Evolutionary conservation across 2,888 invertebrate genomes (phyloP).

Genomic region (Galeopsomyia nigrocyanea): DNA sequence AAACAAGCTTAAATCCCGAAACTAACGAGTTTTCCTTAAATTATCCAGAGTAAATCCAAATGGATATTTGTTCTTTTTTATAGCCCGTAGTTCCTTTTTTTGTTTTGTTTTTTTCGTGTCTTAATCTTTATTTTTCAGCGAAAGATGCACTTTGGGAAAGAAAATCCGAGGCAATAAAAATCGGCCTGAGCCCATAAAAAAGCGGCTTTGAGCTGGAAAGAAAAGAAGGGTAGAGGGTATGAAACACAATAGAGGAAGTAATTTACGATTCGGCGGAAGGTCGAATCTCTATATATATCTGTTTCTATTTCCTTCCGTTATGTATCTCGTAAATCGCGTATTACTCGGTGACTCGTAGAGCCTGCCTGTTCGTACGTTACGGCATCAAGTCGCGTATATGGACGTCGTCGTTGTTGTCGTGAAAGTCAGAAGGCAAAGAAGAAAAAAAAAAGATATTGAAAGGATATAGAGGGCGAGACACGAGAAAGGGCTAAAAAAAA

Average conservation of each 20-base stretch:
- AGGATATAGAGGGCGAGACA: not conserved
- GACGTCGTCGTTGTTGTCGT: not conserved
- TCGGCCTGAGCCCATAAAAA: slow-evolving; percentile 39
- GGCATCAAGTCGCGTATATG: not conserved
- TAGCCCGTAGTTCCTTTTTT: not conserved
- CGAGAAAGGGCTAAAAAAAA: slow-evolving; percentile 14
- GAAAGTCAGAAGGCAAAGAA: slow-evolving; percentile 3
- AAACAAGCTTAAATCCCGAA: too few relatives aligned
- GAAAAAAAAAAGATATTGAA: too few relatives aligned
- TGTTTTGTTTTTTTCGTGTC: slow-evolving; percentile 17
- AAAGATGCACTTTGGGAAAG: slow-evolving; percentile 31
- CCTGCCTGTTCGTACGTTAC: not conserved
- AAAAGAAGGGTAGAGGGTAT: not conserved
- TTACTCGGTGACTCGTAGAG: slow-evolving; percentile 39
- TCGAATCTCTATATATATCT: slow-evolving; percentile 44
- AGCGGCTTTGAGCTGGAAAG: slow-evolving; percentile 1
- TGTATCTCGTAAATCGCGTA: slow-evolving; percentile 47
- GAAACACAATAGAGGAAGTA: slow-evolving; percentile 40
- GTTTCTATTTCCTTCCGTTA: slow-evolving; percentile 47
- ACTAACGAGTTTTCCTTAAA: not conserved
- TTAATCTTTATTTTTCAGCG: slow-evolving; percentile 42
- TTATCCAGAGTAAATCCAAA: slow-evolving; percentile 4
- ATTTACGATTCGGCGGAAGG: slow-evolving; percentile 45
- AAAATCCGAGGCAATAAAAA: slow-evolving; percentile 45
- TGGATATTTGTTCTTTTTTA: slow-evolving; percentile 9